Base-by-base conservation (phyloP, 2,888 invertebrate species). In the Lordiphosa andalusiaca region DNA sequence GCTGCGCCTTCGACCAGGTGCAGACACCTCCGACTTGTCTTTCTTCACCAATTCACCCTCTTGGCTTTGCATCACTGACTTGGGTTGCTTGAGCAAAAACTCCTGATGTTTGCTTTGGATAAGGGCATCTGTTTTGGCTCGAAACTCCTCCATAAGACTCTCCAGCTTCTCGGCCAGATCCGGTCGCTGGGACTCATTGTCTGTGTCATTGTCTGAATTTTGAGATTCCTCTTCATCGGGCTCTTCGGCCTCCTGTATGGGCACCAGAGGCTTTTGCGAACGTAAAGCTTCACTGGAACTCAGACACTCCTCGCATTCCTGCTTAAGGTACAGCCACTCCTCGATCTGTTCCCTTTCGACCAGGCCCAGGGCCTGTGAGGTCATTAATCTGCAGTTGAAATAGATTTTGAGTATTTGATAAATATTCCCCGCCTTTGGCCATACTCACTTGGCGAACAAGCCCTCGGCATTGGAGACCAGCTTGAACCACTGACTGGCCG, bases 401-500 rank as follows among this genome's bases (percentile, higher is more conserved):
- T 13, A 2, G 40, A 13, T 9, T 6, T 7, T 25, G 16, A n/a
- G 25, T 12, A n/a, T 9, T 35, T n/a, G 2, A 2, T 1, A n/a
- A n/a, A 10, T 0, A 3, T 0, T 4, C 13, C 6, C 1, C 4
- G 25, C 1, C 10, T 35, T 21, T 2, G 25, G 25, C 25, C 7
- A 3, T 0, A 71, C 84, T 85, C 92, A 94, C 88, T 94, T 89
- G 21, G 88, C 76, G 93, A 89, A 95, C n/a, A 96, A 89, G 19
- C 94, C 94, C 86, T 96, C 96, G 2, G 96, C 96, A 90, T 95
- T 95, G 3, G 94, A 92, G 5, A 96, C 95, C 62, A 96, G 88
- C 87, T 95, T 95, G 21, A 94, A 92, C 93, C 95, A 93, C 74
- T 96, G 96, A 57, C 93, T 91, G 10, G 95, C 95, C 10, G 95